Conservation (phyloP, 2,113 vertebrate species). For the Hiodon alosoides region DNA sequence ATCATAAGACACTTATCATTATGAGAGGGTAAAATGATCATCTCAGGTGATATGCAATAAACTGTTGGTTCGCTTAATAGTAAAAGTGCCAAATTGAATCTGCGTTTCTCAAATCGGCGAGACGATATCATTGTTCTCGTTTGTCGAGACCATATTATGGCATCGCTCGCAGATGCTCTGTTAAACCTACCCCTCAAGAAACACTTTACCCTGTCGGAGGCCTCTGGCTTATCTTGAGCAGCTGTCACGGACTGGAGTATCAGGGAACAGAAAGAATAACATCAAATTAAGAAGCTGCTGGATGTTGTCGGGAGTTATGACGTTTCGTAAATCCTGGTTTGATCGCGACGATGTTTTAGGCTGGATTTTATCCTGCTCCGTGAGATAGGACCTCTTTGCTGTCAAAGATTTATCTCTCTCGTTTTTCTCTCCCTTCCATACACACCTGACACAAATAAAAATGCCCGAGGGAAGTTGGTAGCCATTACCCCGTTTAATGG, state of each 20-base stretch:
- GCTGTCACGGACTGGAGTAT: slow-evolving; percentile 83
- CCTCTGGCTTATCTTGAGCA: slow-evolving; percentile 84
- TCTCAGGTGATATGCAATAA: too few relatives aligned
- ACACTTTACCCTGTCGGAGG: slow-evolving; percentile 82
- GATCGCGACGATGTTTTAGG: slow-evolving; percentile 68
- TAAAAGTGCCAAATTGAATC: too few relatives aligned
- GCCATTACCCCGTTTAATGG: slow-evolving; percentile 60
- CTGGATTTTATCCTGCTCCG: slow-evolving; percentile 77
- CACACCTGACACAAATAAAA: slow-evolving; percentile 64
- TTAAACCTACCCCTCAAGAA: slow-evolving; percentile 40
- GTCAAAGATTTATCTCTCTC: slow-evolving; percentile 74
- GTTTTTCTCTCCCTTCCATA: slow-evolving; percentile 23
- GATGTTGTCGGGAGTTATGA: slow-evolving; percentile 85
- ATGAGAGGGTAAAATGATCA: too few relatives aligned
- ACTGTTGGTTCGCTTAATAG: too few relatives aligned
- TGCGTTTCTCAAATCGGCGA: too few relatives aligned
- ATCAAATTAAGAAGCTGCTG: slow-evolving; percentile 87
- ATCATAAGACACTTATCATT: too few relatives aligned
- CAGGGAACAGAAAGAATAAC: slow-evolving; percentile 82
- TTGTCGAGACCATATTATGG: background rate
- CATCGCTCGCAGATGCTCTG: slow-evolving; percentile 1
- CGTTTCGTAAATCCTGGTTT: slow-evolving; percentile 83
- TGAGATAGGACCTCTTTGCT: slow-evolving; percentile 69
- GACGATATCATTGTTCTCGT: too few relatives aligned
- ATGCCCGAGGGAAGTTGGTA: slow-evolving; percentile 62